Conservation (phyloP, 2,797 vertebrate species). For the Spea hammondii region DNA sequence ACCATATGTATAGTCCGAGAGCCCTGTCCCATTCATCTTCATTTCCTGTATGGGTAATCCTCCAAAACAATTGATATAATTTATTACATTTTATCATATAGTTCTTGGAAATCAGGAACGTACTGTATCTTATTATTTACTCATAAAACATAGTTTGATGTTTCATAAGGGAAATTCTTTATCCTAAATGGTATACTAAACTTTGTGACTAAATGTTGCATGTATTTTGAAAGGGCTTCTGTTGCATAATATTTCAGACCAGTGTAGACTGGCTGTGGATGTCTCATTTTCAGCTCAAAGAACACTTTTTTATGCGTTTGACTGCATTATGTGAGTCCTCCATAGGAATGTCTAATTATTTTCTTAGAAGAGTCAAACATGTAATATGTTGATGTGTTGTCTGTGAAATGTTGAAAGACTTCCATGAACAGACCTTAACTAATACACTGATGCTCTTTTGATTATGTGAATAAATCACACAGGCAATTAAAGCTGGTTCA, state of each 20-base stretch:
- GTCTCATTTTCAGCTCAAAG: neutral
- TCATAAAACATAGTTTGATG: neutral
- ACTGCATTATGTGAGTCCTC: slow-evolving; percentile 16
- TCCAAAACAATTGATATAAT: neutral
- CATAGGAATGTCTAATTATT: slow-evolving; percentile 1
- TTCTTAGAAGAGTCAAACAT: slow-evolving; percentile 11
- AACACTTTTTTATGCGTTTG: neutral
- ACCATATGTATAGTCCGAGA: too few relatives aligned
- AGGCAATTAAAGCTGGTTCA: neutral
- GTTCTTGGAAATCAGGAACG: neutral
- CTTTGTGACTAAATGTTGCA: neutral
- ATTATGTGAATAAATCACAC: slow-evolving; percentile 15
- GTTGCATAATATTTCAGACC: slow-evolving; percentile 11
- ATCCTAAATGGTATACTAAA: neutral
- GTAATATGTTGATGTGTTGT: slow-evolving; percentile 8
- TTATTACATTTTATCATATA: slow-evolving; percentile 1
- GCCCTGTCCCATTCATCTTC: neutral
- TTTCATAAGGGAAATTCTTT: neutral
- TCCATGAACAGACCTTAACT: neutral
- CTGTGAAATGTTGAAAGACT: slow-evolving; percentile 16
- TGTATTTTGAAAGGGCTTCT: neutral
- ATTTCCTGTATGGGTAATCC: neutral
- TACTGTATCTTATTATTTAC: neutral
- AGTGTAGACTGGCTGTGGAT: neutral
- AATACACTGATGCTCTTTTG: slow-evolving; percentile 19